Evolutionary conservation across 2,888 invertebrate species (phyloP).

Genomic region (Caradrina kadenii): DNA sequence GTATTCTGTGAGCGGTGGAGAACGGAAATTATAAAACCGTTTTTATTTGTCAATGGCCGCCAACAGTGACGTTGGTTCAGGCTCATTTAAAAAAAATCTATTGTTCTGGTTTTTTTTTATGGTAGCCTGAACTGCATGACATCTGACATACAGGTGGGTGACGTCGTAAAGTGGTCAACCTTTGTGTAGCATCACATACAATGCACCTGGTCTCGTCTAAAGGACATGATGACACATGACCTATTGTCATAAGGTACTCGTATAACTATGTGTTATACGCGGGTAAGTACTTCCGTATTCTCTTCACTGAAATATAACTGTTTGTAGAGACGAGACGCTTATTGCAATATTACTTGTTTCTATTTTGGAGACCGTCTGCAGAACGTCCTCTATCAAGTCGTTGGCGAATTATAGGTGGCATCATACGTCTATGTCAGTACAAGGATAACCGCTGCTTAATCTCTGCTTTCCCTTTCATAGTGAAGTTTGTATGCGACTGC

Average conservation of each 20-base stretch:
- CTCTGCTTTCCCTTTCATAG: conserved; percentile 1
- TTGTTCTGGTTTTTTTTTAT: conserved; percentile 48
- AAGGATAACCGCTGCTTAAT: background rate
- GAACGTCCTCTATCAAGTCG: background rate
- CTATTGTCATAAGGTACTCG: conserved; percentile 39
- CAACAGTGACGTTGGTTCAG: conserved; percentile 32
- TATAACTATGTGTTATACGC: conserved; percentile 7
- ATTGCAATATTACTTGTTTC: background rate
- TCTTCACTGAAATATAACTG: background rate
- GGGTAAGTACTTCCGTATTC: background rate
- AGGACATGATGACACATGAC: conserved; percentile 37
- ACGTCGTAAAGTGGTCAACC: conserved; percentile 41
- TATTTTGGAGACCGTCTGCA: background rate
- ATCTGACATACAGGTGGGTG: conserved; percentile 39
- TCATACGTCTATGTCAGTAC: too few species aligned
- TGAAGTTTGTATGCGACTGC: too few species aligned
- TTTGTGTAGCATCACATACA: conserved; percentile 41
- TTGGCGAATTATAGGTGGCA: background rate
- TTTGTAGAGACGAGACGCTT: background rate
- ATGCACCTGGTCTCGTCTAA: conserved; percentile 19
- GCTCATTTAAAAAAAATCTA: conserved; percentile 38
- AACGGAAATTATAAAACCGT: conserved; percentile 82
- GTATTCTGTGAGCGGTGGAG: conserved; percentile 74
- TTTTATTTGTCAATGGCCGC: conserved; percentile 57
- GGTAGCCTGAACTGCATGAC: conserved; percentile 32